Base-by-base conservation (phyloP, 2,888 invertebrate genomes). In the Macrosiphum euphorbiae region DNA sequence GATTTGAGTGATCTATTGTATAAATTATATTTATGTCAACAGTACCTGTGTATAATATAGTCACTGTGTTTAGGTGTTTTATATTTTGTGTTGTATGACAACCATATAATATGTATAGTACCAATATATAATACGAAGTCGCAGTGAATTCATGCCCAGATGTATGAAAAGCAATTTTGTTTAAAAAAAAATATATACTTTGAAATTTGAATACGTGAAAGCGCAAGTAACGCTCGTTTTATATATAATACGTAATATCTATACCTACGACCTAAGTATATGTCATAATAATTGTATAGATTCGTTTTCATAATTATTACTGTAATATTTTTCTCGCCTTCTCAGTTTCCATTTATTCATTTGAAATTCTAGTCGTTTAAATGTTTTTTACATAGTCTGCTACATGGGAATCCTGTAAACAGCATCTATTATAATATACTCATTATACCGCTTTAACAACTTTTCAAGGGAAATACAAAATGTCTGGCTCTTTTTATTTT, bases 1-100 rank as follows among this genome's bases (percentile, higher is more conserved):
- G 41, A 88, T 88, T 58, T 88, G 55, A 58, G 88, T 88, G 55
- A 88, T 58, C 28, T 88, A 88, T 88, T 88, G 35, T 41, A 58
- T 41, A 55, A 58, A 88, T 52, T 3, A 41, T 20, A 13, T 1
- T 52, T 2, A 41, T 86, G 41, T 55, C 87, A 52, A 20, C 28
- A n/a, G 35, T 47, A 28, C 7, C 13, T 8, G 1, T 35, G 10
- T 88, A n/a, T 41, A n/a, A 87, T n/a, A 4, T 8, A 3, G 50
- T 52, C 28, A 8, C 10, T 7, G n/a, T 7, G 28, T 50, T 47
- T 87, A 87, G 5, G 41, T 88, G 24, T 55, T 44, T 44, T 41
- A 41, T 35, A 24, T 52, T 88, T 88, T 52, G 88, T 87, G 52
- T 87, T 87, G n/a, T n/a, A n/a, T n/a, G 87, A n/a, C 78, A 35